Percentiles rank a stretch among this genome's conserved stretches.
phyloP scores from a whole-genome alignment of 2,888 invertebrate species.

The Acheta domesticus region DNA sequence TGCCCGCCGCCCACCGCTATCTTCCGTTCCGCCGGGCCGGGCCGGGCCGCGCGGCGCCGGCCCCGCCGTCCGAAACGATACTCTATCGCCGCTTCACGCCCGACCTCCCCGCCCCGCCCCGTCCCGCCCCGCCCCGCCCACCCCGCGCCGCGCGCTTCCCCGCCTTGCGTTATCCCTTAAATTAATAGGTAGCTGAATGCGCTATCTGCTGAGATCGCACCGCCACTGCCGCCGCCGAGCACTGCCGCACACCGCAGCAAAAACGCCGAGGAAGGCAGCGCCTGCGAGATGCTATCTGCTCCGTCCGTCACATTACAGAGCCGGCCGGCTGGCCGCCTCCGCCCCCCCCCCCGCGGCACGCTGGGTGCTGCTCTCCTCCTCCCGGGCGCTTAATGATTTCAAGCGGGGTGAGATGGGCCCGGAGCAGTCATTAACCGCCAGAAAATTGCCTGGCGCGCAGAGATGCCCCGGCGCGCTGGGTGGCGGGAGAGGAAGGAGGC shows the following conservation, averaged over 20 bases:
- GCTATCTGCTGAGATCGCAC: neutral
- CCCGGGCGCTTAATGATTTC: neutral
- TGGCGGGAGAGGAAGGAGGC: neutral
- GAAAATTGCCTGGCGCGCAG: neutral
- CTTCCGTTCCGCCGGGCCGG: too few relatives aligned
- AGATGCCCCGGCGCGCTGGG: neutral
- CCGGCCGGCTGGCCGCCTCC: neutral
- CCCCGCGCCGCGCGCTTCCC: neutral
- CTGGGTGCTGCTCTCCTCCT: neutral
- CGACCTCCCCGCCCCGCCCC: too few relatives aligned
- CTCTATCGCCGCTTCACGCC: too few relatives aligned
- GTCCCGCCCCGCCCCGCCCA: neutral
- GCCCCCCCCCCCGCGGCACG: neutral
- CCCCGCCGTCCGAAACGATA: too few relatives aligned
- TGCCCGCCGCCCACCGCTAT: too few relatives aligned
- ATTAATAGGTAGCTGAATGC: slow-evolving; percentile 5
- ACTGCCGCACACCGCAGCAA: neutral
- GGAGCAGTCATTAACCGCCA: neutral
- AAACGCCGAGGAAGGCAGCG: neutral
- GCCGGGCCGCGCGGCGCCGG: too few relatives aligned
- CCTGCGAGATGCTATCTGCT: neutral
- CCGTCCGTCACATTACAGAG: slow-evolving; percentile 9
- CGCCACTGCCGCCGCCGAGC: slow-evolving; percentile 18
- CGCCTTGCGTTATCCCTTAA: neutral
- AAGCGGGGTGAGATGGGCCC: neutral